Evolutionary conservation across 2,888 invertebrate species (phyloP).

Genomic region (Phalera bucephala): DNA sequence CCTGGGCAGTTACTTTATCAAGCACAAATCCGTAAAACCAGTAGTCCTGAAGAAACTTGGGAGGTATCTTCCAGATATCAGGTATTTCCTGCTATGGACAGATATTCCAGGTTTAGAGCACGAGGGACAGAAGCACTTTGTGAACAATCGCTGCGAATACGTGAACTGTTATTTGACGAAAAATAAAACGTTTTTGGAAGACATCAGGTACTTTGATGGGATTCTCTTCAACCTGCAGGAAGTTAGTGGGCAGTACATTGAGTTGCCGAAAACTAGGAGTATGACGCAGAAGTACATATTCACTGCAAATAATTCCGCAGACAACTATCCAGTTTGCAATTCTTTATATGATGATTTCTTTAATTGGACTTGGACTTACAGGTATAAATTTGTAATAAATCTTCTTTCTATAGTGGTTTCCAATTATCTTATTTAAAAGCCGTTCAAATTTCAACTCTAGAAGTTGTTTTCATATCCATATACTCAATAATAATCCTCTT

Average conservation of each 20-base stretch:
- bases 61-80: constrained; percentile 53
- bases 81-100: constrained; percentile 62
- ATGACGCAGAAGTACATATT: constrained; percentile 63
- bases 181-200: constrained; percentile 49
- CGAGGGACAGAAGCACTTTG: constrained; percentile 49
- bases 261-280: constrained; percentile 44
- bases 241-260: constrained; percentile 27
- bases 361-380: constrained; percentile 76
- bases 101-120: constrained; percentile 37
- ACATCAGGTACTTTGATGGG: constrained; percentile 60
- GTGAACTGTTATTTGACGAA: constrained; percentile 62
- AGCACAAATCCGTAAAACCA: constrained; percentile 20
- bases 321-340: constrained; percentile 61
- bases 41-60: constrained; percentile 32
- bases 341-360: constrained; percentile 57
- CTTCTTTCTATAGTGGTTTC: too few relatives aligned
- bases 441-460: too few relatives aligned
- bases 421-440: background rate
- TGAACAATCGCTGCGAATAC: constrained; percentile 39
- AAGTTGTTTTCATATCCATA: too few relatives aligned
- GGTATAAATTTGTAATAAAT: constrained; percentile 40
- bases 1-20: constrained; percentile 26
- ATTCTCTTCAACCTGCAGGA: constrained; percentile 60
- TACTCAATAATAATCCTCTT: too few relatives aligned
- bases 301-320: constrained; percentile 61